These are phyloP conservation scores for Incurvaria masculella DNA, from an alignment of 2,888 invertebrate species.

Conservation along the genomic window DNA sequence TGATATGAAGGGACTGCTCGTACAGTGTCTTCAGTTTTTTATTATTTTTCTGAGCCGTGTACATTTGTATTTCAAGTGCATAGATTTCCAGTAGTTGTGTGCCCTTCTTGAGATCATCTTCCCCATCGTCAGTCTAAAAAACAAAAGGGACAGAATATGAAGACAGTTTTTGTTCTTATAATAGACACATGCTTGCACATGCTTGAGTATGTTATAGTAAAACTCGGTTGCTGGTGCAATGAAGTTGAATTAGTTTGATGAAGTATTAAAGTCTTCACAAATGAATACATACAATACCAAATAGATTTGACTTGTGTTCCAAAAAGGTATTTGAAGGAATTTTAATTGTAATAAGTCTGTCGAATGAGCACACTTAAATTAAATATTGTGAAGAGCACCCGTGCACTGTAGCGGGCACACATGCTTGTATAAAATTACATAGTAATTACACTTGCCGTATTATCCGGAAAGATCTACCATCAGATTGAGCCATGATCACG, in stretches of 20 bases:
- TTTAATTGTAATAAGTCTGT: background rate
- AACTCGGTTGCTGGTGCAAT: background rate
- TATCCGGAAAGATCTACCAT: background rate
- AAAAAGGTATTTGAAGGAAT: background rate
- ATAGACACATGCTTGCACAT: no score
- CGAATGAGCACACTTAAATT: background rate
- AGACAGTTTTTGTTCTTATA: no score
- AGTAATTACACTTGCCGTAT: background rate
- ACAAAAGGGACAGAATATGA: no score
- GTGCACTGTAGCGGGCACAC: no score
- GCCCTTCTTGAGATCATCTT: conserved; percentile 96
- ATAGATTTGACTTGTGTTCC: no score
- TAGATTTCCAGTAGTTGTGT: conserved; percentile 98
- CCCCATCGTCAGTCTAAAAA: conserved; percentile 90
- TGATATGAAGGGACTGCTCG: conserved; percentile 97
- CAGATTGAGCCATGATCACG: background rate
- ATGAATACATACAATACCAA: no score
- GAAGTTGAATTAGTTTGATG: background rate
- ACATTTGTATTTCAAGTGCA: conserved; percentile 99
- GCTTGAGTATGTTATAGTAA: background rate
- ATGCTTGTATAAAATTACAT: no score
- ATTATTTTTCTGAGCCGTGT: conserved; percentile 99
- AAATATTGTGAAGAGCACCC: no score
- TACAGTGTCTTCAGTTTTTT: conserved; percentile 95
- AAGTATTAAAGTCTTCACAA: no score